Base-by-base conservation (phyloP, 2,888 invertebrate species). In the Tillus elongatus region DNA sequence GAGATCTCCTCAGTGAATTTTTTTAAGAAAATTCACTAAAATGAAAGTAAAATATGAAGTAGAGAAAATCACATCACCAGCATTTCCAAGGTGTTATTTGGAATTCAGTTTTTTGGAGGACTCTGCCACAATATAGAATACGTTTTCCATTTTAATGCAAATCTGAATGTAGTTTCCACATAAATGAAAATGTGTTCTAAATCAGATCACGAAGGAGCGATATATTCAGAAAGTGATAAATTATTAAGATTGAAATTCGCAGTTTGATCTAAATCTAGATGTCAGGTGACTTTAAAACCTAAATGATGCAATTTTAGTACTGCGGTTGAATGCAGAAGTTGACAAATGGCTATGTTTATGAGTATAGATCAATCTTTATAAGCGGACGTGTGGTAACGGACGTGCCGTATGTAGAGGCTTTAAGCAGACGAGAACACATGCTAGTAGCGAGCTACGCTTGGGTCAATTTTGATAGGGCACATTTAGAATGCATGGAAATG, bases 401-500 rank as follows among this genome's bases (percentile, higher is more conserved):
- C 6, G 6, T n/a, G 24, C 24, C 6, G 24, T n/a, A 6, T n/a
- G n/a, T 19, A n/a, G 24, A n/a, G n/a, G n/a, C n/a, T n/a, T n/a
- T n/a, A n/a, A n/a, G n/a, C n/a, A n/a, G n/a, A n/a, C n/a, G n/a
- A n/a, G n/a, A n/a, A n/a, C n/a, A n/a, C n/a, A 4, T 3, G n/a
- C 11, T 4, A 11, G 27, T 26, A 26, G 4, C n/a, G 32, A 8
- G 2, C 13, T 13, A 30, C 29, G 15, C 14, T 16, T 37, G 41
- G 33, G 47, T 48, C 52, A 47, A 48, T 29, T 44, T 37, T 47
- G 50, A 50, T 50, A 43, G 42, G 40, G 41, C 49, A 47, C 56
- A 60, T 60, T 62, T 61, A 56, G 60, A 63, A 64, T 64, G 61
- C 63, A 64, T 64, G 54, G 56, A 62, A 64, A 60, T 56, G 64